Evolutionary conservation across 2,888 invertebrate genomes (phyloP).

Genomic region (Cryptocephalus primarius): DNA sequence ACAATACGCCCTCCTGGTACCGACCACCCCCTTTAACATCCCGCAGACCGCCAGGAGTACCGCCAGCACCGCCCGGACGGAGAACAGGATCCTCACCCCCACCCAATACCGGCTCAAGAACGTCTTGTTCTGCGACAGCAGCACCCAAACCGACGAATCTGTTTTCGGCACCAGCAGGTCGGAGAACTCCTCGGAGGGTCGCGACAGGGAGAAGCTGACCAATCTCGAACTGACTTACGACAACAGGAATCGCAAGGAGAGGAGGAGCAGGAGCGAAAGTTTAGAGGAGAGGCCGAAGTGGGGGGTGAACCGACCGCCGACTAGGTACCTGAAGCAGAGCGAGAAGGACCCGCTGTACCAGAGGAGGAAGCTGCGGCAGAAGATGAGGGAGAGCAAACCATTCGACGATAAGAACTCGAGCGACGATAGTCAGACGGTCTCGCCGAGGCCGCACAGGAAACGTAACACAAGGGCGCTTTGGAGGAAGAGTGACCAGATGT

Average conservation of each 20-base stretch:
- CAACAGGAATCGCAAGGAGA: conserved; percentile 43
- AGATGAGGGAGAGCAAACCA: conserved; percentile 43
- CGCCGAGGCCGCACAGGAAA: conserved; percentile 41
- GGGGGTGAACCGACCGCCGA: conserved; percentile 67
- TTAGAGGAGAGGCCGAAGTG: conserved; percentile 60
- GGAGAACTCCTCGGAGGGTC: conserved; percentile 28
- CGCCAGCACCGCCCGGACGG: conserved; percentile 27
- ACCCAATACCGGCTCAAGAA: conserved; percentile 42
- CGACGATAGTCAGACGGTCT: conserved; percentile 50
- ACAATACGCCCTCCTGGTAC: conserved; percentile 51
- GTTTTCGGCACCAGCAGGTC: conserved; percentile 7
- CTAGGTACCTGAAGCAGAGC: conserved; percentile 79
- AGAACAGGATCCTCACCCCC: conserved; percentile 47
- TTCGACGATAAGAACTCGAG: conserved; percentile 50
- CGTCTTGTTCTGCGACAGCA: conserved; percentile 46
- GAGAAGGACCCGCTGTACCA: conserved; percentile 81
- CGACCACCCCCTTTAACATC: conserved; percentile 24
- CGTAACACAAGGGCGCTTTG: conserved; percentile 28
- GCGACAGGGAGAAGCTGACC: conserved; percentile 30
- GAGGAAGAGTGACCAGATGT: conserved; percentile 40
- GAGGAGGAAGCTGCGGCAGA: conserved; percentile 54
- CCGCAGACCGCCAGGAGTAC: conserved; percentile 16
- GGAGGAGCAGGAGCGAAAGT: conserved; percentile 45
- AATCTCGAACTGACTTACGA: conserved; percentile 43
- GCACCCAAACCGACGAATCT: conserved; percentile 54